Conservation (phyloP, 2,797 vertebrate species). For the Taenioides sp. region DNA sequence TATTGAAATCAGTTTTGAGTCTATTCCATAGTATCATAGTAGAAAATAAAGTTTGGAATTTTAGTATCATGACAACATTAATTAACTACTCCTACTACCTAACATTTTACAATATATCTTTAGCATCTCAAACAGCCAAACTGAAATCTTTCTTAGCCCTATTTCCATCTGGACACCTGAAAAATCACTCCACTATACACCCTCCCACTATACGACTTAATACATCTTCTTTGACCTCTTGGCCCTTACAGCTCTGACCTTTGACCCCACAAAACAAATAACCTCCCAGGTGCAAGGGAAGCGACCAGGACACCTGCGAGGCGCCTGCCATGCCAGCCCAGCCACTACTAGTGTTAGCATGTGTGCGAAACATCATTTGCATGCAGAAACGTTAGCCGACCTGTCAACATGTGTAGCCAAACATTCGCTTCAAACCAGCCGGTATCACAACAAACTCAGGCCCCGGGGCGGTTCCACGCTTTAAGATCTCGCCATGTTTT, state of each 20-base stretch:
- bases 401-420: neutral
- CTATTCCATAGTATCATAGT: no score
- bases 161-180: neutral
- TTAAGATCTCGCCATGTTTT: slow-evolving; percentile 37
- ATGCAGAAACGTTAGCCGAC: neutral
- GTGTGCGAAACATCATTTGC: slow-evolving; percentile 2
- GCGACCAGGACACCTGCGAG: slow-evolving; percentile 44
- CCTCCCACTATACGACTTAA: slow-evolving; percentile 9
- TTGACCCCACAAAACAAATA: slow-evolving; percentile 26
- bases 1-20: no score
- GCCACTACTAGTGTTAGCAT: slow-evolving; percentile 2
- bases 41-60: no score
- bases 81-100: no score
- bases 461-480: slow-evolving; percentile 24
- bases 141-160: neutral
- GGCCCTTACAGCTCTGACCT: slow-evolving; percentile 18
- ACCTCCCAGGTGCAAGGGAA: slow-evolving; percentile 53
- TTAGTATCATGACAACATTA: no score
- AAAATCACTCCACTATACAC: neutral
- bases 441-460: slow-evolving; percentile 35
- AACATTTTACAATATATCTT: neutral
- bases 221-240: neutral
- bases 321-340: slow-evolving; percentile 24
- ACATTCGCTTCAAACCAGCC: slow-evolving; percentile 22
- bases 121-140: neutral